Percentiles rank a stretch among this genome's conserved stretches.
These are phyloP conservation scores for Globodera ellingtonae DNA, from an alignment of 1,140 invertebrate genomes.

Conservation along the genomic window DNA sequence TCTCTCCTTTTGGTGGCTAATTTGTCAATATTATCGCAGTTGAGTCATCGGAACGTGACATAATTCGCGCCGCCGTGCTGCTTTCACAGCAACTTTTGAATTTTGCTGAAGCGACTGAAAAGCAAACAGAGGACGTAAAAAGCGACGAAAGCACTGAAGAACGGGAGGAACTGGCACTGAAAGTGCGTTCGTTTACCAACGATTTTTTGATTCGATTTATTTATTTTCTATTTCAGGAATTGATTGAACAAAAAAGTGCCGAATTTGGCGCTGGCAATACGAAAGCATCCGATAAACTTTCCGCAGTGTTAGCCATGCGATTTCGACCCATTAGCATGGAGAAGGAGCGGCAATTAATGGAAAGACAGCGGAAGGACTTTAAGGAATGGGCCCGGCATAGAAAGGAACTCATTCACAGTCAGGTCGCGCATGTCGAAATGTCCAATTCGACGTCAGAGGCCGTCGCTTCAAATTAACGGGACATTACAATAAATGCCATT, in stretches of 20 bases:
- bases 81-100: slow-evolving; percentile 1
- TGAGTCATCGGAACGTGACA: not conserved
- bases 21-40: not conserved
- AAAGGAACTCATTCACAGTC: slow-evolving; percentile 47
- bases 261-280: not conserved
- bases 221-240: not conserved
- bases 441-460: not conserved
- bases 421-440: slow-evolving; percentile 34
- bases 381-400: slow-evolving; percentile 48
- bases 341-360: slow-evolving; percentile 7
- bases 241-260: not conserved
- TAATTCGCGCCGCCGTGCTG: not conserved
- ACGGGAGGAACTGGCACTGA: not conserved
- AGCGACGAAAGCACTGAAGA: not conserved
- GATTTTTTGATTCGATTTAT: not conserved
- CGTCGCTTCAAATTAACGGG: no score
- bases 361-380: slow-evolving; percentile 46
- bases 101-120: not conserved
- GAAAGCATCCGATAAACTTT: not conserved
- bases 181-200: not conserved
- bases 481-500: not conserved
- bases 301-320: slow-evolving; percentile 3
- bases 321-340: not conserved
- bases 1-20: no score
- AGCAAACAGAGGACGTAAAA: not conserved